Evolutionary conservation across 2,888 invertebrate genomes (phyloP).

Genomic region (Spatulosminthurus flaviceps): DNA sequence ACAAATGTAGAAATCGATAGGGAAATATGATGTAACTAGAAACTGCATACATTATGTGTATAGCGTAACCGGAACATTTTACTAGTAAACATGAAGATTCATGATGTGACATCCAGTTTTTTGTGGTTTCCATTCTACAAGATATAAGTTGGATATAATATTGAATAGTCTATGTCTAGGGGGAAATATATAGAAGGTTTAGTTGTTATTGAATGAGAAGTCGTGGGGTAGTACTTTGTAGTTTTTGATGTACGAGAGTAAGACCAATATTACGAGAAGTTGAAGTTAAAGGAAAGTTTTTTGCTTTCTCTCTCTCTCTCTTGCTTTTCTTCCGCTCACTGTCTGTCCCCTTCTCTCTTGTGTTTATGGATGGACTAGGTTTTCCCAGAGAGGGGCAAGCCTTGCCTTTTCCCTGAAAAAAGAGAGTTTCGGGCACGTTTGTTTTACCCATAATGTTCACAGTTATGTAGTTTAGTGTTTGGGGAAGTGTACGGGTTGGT

Average conservation of each 20-base stretch:
- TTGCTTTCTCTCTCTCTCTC: background rate
- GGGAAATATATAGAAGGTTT: no score
- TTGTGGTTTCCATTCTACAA: background rate
- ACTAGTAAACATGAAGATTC: background rate
- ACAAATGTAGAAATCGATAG: no score
- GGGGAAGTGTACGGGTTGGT: no score
- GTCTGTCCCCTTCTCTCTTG: background rate
- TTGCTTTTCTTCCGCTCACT: background rate
- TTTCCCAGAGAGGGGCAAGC: background rate
- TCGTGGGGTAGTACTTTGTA: background rate
- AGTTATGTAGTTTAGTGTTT: no score
- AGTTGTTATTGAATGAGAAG: background rate
- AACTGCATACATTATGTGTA: background rate
- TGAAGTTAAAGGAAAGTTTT: background rate
- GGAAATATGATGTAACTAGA: no score
- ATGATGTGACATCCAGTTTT: background rate
- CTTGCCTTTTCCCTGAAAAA: background rate
- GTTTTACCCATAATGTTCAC: background rate
- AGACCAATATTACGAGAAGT: background rate
- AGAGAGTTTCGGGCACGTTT: background rate
- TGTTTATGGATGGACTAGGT: conserved; percentile 13
- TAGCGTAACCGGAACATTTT: background rate
- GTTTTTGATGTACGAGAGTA: background rate
- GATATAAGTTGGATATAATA: no score
- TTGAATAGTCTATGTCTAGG: no score